Evolutionary conservation across 2,888 invertebrate genomes (phyloP), one percentile per base, ranked within the genome.

Genomic region (Bimastos eiseni): DNA sequence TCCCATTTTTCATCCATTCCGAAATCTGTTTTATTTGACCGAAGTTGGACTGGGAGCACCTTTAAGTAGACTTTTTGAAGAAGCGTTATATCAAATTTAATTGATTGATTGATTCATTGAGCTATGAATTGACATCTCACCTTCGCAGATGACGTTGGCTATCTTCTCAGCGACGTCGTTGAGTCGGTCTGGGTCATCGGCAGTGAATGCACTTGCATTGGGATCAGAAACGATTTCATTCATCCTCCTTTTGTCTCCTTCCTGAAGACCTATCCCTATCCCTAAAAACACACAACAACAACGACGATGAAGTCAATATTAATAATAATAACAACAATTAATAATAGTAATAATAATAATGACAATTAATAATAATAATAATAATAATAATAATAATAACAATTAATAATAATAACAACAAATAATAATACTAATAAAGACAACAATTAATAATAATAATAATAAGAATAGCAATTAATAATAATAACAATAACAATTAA

Each of bases 121-220:
- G n/a, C n/a, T n/a, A 49, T 49, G 30, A 88, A 17, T 17, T 24
- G 30, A 88, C 38, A 33, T 49, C 88, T 83, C 24, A 92, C 92
- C 91, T 90, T 92, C 92, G 84, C 92, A 92, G n/a, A 92, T 90
- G 13, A 83, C 90, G 4, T 88, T 90, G 33, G 92, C 90, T 21
- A 92, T 91, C 89, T 90, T 91, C 83, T 91, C 90, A 24, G 91
- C 89, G 34, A 90, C 86, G 17, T 90, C 90, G 55, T 88, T 41
- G 19, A 92, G 91, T 83, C 90, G 41, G 8, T 90, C 89, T 6
- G 83, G 34, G 36, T 91, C 90, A 15, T 90, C 89, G 30, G 92
- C 88, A 17, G 88, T 49, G 83, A 91, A 89, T 83, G 49, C 24
- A 91, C 89, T 90, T n/a, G 44, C 36, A 34, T 91, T 89, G 17